Evolutionary conservation across 2,113 vertebrate genomes (phyloP).

Genomic region (Orientallactaga bullata): DNA sequence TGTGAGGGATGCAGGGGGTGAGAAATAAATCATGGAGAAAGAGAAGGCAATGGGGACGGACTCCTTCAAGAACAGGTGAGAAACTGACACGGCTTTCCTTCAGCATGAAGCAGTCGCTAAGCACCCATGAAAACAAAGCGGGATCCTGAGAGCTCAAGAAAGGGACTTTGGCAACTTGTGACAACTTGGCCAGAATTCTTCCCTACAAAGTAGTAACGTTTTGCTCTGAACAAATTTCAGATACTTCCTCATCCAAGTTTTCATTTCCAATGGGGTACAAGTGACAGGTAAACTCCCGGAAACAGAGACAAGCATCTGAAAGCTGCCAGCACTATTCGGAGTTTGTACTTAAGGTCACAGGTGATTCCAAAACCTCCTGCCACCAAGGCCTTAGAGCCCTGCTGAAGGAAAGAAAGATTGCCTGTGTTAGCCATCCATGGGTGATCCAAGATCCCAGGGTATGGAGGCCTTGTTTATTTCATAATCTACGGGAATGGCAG

Average conservation of each 20-base stretch:
- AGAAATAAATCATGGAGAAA: not conserved
- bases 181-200: not conserved
- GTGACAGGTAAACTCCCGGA: not conserved
- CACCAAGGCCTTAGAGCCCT: not conserved
- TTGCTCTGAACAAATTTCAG: not conserved
- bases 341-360: not conserved
- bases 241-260: not conserved
- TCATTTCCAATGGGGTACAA: not conserved
- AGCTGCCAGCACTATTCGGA: not conserved
- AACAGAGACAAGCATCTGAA: not conserved
- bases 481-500: not conserved
- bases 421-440: not conserved
- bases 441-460: not conserved
- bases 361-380: not conserved
- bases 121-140: fast-evolving
- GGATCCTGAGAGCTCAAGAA: not conserved
- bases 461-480: not conserved
- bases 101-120: too few species aligned
- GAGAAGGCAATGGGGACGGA: not conserved
- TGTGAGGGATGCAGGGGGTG: too few species aligned
- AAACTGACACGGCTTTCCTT: not conserved
- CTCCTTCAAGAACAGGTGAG: not conserved
- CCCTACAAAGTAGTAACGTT: not conserved
- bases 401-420: not conserved
- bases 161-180: not conserved